These are phyloP conservation scores for Peromyscus leucopus DNA, from an alignment of 2,113 vertebrate species.

Conservation along the genomic window DNA sequence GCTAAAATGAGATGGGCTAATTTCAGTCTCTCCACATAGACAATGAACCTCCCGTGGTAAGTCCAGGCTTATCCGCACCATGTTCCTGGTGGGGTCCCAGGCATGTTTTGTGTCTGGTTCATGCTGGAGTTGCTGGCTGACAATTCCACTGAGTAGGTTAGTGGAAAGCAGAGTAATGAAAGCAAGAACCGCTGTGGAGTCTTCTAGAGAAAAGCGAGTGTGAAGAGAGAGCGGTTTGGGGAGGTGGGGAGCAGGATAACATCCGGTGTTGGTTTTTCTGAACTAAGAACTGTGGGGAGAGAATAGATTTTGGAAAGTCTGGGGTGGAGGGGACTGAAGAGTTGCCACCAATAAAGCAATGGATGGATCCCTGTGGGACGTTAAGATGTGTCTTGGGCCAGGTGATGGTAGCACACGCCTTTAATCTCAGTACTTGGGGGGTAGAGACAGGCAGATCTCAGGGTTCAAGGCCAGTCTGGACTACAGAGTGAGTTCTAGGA, in stretches of 20 bases:
- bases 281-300: neutral
- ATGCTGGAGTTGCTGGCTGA: neutral
- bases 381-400: neutral
- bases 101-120: neutral
- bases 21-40: neutral
- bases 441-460: too few species aligned
- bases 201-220: conserved; percentile 6
- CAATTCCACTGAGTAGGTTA: neutral
- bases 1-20: neutral
- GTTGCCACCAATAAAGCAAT: neutral
- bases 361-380: neutral
- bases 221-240: neutral
- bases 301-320: neutral
- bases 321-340: neutral
- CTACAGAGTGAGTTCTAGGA: too few species aligned
- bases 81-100: neutral
- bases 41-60: neutral
- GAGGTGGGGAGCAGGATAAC: neutral
- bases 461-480: too few species aligned
- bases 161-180: neutral
- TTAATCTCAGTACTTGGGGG: too few species aligned
- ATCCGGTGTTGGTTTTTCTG: neutral
- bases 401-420: too few species aligned
- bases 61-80: neutral
- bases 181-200: neutral